These are phyloP conservation scores for Solenopsis invicta DNA, from an alignment of 1,140 invertebrate species.

Conservation along the genomic window DNA sequence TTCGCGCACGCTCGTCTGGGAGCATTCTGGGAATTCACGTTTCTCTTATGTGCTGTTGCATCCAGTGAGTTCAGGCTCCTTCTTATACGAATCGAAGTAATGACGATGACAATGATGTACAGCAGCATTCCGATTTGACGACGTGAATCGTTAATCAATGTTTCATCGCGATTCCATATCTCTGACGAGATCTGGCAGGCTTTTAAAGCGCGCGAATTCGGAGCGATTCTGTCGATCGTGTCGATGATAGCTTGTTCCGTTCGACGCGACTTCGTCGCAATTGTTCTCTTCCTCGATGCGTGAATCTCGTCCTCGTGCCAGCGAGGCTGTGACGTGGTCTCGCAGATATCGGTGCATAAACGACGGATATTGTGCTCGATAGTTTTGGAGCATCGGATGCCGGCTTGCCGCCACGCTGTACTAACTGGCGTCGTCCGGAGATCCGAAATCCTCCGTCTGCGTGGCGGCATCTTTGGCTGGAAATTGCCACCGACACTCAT, in stretches of 20 bases:
- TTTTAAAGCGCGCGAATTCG: constrained; percentile 64
- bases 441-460: constrained; percentile 83
- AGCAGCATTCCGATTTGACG: neutral
- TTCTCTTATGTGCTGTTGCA: neutral
- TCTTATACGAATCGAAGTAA: constrained; percentile 2
- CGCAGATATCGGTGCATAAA: constrained; percentile 18
- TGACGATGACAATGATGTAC: neutral
- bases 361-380: constrained; percentile 25
- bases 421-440: constrained; percentile 83
- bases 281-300: neutral
- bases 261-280: neutral
- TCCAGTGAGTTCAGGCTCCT: neutral
- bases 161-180: constrained; percentile 63
- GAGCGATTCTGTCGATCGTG: constrained; percentile 33
- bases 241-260: constrained; percentile 28
- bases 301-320: constrained; percentile 16
- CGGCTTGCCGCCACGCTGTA: constrained; percentile 85
- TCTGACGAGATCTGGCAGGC: constrained; percentile 76
- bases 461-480: constrained; percentile 84
- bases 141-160: constrained; percentile 20
- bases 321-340: constrained; percentile 42
- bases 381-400: constrained; percentile 15
- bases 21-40: constrained; percentile 5
- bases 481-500: neutral
- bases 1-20: neutral